Percentiles rank a stretch among this genome's conserved stretches.
Conservation (phyloP, 37 sponge, comb jelly and placozoan species). For the Hormiphora californensis region DNA sequence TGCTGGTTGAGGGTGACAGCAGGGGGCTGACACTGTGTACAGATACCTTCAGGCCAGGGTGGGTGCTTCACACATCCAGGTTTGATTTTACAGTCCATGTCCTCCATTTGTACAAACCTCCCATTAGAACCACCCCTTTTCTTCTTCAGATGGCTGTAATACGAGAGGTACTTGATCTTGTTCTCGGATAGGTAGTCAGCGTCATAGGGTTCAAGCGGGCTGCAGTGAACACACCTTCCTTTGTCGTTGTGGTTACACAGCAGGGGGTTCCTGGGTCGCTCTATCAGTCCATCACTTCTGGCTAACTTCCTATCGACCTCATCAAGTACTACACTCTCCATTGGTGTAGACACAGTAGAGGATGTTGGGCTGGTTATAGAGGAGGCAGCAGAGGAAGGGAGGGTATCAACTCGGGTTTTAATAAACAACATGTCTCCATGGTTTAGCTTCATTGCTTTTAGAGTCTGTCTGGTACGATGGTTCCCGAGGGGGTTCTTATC, state of each 20-base stretch:
- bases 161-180: conserved; percentile 81
- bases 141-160: conserved; percentile 81
- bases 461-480: not conserved
- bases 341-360: not conserved
- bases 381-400: not conserved
- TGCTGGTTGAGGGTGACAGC: conserved; percentile 87
- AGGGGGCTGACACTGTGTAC: conserved; percentile 85
- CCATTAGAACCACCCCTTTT: conserved; percentile 76
- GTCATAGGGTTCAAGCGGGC: conserved; percentile 88
- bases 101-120: conserved; percentile 81
- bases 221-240: conserved; percentile 84
- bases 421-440: conserved; percentile 44
- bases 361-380: not conserved
- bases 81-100: conserved; percentile 74
- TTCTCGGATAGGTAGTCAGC: conserved; percentile 59
- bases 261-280: conserved; percentile 70
- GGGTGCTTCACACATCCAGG: conserved; percentile 79
- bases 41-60: conserved; percentile 91
- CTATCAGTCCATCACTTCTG: conserved; percentile 66
- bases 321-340: conserved; percentile 62
- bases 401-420: not conserved
- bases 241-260: conserved; percentile 84
- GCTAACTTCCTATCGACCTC: conserved; percentile 72
- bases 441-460: not conserved
- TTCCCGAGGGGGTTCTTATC: not conserved